These are phyloP conservation scores for Pristionchus entomophagus DNA, from an alignment of 2,888 invertebrate species.

Conservation along the genomic window DNA sequence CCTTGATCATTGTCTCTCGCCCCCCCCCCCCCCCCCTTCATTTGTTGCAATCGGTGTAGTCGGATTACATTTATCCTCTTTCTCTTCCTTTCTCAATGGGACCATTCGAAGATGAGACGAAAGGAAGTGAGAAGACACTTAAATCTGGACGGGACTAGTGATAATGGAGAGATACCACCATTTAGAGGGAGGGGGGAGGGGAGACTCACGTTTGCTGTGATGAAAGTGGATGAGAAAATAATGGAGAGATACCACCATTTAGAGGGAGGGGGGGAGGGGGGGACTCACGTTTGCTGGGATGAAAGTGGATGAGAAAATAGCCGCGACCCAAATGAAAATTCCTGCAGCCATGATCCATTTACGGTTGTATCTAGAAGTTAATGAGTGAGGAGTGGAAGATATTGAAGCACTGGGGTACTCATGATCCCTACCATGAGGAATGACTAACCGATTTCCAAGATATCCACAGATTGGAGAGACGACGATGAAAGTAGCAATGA, in stretches of 20 bases:
- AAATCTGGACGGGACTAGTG: not conserved
- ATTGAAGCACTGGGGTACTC: not conserved
- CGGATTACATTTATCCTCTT: not conserved
- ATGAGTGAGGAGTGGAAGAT: not conserved
- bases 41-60: not conserved
- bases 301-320: slow-evolving; percentile 93
- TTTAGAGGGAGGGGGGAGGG: not conserved
- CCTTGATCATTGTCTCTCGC: not conserved
- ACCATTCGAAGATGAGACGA: not conserved
- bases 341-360: slow-evolving; percentile 92
- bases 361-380: slow-evolving; percentile 83
- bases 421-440: no score
- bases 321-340: slow-evolving; percentile 93
- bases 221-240: no score
- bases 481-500: slow-evolving; percentile 96
- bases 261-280: not conserved
- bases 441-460: slow-evolving; percentile 87
- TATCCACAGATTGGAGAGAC: slow-evolving; percentile 98
- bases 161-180: not conserved
- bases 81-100: not conserved
- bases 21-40: not conserved
- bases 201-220: not conserved
- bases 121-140: not conserved
- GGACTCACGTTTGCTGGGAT: slow-evolving; percentile 81
- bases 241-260: not conserved